Base-by-base conservation (phyloP, 1,140 invertebrate species). In the Probaryconus sp. region DNA sequence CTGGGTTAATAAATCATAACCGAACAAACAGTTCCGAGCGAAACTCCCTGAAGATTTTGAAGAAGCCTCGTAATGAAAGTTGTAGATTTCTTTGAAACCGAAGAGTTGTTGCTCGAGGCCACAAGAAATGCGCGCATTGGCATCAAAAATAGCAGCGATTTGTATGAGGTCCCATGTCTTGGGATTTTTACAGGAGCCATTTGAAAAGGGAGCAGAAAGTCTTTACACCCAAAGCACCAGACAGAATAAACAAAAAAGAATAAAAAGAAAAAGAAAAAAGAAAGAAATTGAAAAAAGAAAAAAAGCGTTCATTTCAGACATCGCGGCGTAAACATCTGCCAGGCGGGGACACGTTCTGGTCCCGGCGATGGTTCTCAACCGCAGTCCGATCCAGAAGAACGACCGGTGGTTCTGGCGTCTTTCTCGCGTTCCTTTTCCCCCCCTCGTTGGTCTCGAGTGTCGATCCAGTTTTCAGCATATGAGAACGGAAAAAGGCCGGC, bases 271-370 rank as follows among this genome's bases (percentile, higher is more conserved):
- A 77, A 76, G 76, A 79, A 78, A 61, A 63, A 79, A 78, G 58
- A 68, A 81, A 77, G 79, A 79, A 74, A 78, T 40, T 38, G 47
- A 18, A 55, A 69, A 82, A 83, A 76, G 56, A 82, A 72, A 79
- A 83, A 80, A 82, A 81, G 75, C 75, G 72, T 71, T 81, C 73
- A 68, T 79, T 84, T 84, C 75, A 79, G 79, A 72, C 65, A 78
- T 78, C 68, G 79, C 73, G 77, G 75, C 68, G 76, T 84, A 84
- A 87, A 85, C 85, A 87, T 86, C 85, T 87, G 85, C 84, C 81
- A 80, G 80, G 76, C 79, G 78, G 77, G 77, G 78, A 61, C 61
- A 68, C 35, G 30, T 63, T 28, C 67, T 28, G 31, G 33, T 28
- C 28, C 37, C 26, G 51, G 13, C 70, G 55, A 60, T 0, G 64